Base-by-base conservation (phyloP, 2,113 vertebrate species). In the Mola mola region DNA sequence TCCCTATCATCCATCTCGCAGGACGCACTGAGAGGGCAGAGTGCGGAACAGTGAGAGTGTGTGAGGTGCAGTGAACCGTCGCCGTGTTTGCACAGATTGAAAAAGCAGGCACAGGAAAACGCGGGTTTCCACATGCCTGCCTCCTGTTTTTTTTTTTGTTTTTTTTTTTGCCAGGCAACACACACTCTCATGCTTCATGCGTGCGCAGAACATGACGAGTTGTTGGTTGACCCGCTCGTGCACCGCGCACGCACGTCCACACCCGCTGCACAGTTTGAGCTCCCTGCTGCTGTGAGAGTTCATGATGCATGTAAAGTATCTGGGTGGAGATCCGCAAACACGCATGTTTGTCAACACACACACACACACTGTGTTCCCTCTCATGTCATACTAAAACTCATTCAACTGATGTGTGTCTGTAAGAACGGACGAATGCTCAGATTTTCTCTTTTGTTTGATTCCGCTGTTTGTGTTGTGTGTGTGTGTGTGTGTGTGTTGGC, bases 81-180 rank as follows among this genome's bases (percentile, higher is more conserved):
- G 40, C 40, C 7, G 0, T 78, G 73, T 82, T 75, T 87, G 66
- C 60, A 80, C 81, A 87, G 76, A 80, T 73, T 87, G 81, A 66
- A 83, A 80, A 74, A 42, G 67, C 66, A 61, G 51, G 66, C 60
- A 58, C 5, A 6, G 25, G 48, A 53, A 46, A 49, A 34, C 60
- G 66, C 15, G 6, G 36, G 65, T 55, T 64, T 36, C 37, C 68
- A 43, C 65, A 61, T 34, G 72, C 53, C 38, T 24, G 37, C 33
- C 36, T 60, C 26, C 20, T 25, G 9, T 41, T 25, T 33, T 20
- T n/a, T n/a, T n/a, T n/a, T n/a, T n/a, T n/a, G n/a, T n/a, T n/a
- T n/a, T n/a, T n/a, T n/a, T n/a, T n/a, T n/a, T n/a, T n/a, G n/a
- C 42, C 33, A 9, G 11, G 28, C 36, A 21, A 47, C 24, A 15